Percentiles rank a stretch among this genome's conserved stretches.
Evolutionary conservation across 1,140 invertebrate species (phyloP).

Genomic region (Eueides isabella): DNA sequence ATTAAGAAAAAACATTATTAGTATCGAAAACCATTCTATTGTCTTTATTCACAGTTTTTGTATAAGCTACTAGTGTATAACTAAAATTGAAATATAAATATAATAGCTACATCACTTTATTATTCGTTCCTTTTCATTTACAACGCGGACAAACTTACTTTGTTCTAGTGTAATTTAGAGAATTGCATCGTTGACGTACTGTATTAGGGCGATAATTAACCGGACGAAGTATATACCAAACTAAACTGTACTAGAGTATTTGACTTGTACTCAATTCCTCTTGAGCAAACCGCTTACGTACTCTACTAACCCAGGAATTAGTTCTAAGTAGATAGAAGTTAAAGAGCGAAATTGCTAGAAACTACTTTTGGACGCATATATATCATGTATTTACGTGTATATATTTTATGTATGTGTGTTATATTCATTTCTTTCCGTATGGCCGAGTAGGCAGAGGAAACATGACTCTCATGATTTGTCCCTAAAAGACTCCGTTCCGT

Average conservation of each 20-base stretch:
- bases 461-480: no score
- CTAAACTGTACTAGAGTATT: slow-evolving; percentile 21
- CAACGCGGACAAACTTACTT: not conserved
- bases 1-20: no score
- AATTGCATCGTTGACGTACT: slow-evolving; percentile 15
- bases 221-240: not conserved
- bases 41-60: no score
- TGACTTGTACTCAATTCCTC: slow-evolving; percentile 23
- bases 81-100: no score
- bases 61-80: no score
- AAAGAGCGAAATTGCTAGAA: slow-evolving; percentile 3
- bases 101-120: no score
- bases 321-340: slow-evolving; percentile 18
- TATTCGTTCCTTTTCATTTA: no score
- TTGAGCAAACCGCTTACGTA: slow-evolving; percentile 22
- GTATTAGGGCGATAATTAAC: slow-evolving; percentile 16
- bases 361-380: slow-evolving; percentile 4
- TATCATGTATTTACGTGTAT: not conserved
- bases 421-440: no score
- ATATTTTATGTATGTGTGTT: not conserved
- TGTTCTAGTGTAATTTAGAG: not conserved
- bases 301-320: slow-evolving; percentile 15
- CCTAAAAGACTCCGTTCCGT: no score
- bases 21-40: no score
- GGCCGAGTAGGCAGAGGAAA: no score